Evolutionary conservation across 2,888 invertebrate species (phyloP), one percentile per base, ranked within the genome.

Genomic region (Pollenia amentaria): DNA sequence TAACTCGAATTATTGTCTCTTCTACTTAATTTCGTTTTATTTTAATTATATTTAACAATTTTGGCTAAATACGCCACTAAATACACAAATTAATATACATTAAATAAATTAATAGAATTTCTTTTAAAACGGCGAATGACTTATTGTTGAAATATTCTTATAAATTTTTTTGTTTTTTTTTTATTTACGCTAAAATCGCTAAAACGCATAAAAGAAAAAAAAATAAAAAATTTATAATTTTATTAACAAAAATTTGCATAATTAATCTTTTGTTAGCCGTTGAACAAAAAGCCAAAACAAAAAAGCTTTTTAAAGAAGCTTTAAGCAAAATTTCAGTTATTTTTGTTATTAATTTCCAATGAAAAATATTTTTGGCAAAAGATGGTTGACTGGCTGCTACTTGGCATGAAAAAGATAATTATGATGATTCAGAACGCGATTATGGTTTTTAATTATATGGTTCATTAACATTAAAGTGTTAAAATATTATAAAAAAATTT

Each of bases 401-500:
- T 69, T 42, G 10, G 10, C 16, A 12, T 51, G 7, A 14, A 53
- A 12, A 16, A 55, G 12, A 18, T 44, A 14, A 42, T 70, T n/a
- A 44, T 42, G 21, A 48, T 85, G 76, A 60, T 73, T 76, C 46
- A 60, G 57, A 53, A 40, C 16, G 12, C 18, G 12, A 48, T 62
- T 18, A 55, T 65, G 46, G 16, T n/a, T 42, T 67, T 67, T 29
- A 29, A 42, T 65, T 57, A 78, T 69, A 75, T 78, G 77, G 55
- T 78, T 85, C 81, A 82, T 85, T 85, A 82, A 55, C 73, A 42
- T 65, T 38, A 64, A 70, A 73, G 38, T 48, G 10, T 40, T 21
- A 64, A 53, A 29, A 29, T 6, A 29, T 29, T 29, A 29, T 29
- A 6, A 6, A 29, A 29, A 29, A 29, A 29, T 29, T 29, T 29